Percentiles rank a stretch among this genome's conserved stretches.
phyloP scores from a whole-genome alignment of 2,113 vertebrate genomes.

The Halichoerus grypus region DNA sequence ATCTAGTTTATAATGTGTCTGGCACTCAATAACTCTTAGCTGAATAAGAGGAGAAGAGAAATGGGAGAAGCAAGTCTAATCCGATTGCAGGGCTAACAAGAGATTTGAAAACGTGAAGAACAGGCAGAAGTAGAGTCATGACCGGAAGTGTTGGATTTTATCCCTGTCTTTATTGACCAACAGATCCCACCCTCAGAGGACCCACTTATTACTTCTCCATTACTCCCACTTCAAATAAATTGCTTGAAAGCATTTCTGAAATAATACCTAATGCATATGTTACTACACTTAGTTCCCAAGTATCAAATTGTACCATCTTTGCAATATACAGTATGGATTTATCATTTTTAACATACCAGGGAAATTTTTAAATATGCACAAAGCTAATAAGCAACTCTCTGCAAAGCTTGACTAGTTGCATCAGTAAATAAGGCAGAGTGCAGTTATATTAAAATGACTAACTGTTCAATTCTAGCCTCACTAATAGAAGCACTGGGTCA shows the following conservation, averaged over 20 bases:
- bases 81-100: neutral
- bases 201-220: neutral
- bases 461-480: constrained; percentile 59
- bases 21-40: fast-evolving
- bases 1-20: neutral
- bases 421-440: constrained; percentile 72
- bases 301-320: neutral
- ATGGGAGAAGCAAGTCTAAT: neutral
- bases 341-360: constrained; percentile 49
- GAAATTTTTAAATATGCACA: constrained; percentile 17
- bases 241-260: neutral
- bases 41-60: neutral
- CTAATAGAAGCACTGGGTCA: constrained; percentile 25
- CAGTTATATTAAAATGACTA: constrained; percentile 71
- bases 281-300: neutral
- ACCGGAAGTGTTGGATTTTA: too few relatives aligned
- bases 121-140: neutral
- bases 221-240: neutral
- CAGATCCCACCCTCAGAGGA: neutral
- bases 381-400: constrained; percentile 59
- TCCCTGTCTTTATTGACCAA: neutral
- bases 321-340: constrained; percentile 40
- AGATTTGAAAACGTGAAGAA: neutral
- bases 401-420: constrained; percentile 59
- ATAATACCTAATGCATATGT: neutral